Base-by-base conservation (phyloP, 2,113 vertebrate species). In the Alosa alosa region DNA sequence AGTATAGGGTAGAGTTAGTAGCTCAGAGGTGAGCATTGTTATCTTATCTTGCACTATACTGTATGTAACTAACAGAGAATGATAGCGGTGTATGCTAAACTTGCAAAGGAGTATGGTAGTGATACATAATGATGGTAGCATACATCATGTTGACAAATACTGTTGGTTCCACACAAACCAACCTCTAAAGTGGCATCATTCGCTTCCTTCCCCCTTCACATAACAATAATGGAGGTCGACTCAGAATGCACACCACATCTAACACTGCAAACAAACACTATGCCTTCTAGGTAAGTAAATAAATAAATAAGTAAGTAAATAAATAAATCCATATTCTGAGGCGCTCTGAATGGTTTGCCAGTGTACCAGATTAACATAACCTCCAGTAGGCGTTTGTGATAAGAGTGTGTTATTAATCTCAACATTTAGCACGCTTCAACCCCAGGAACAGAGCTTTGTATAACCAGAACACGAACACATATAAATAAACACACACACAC, bases 381-480 rank as follows among this genome's bases (percentile, higher is more conserved):
- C n/a, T 72, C 25, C 64, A 72, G 64, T 72, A 25, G 64, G 60
- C n/a, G 60, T 72, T 78, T 45, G 78, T 57, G n/a, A 94, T 90
- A 88, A 86, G 88, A 91, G 87, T 47, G 85, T 85, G 91, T 89
- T 94, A 92, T 90, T 90, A 90, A 89, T 93, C 89, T 86, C 90
- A 90, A 91, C 55, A 87, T 91, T 90, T 81, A 89, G 87, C 89
- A 87, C 49, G n/a, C 84, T n/a, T 84, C 47, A 86, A 91, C 82
- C 81, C 81, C 81, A 50, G 82, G 60, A 64, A 64, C 60, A 6
- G n/a, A 57, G 52, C 52, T 57, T 57, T 57, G 52, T 57, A 13
- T 8, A 64, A n/a, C 2, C 6, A n/a, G 91, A 92, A 90, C 85
- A 91, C 88, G 88, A 89, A 90, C 87, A 85, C 82, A 89, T 44